Evolutionary conservation across 30 jellyfish, hydroid and myxozoan species (phyloP), one percentile per base, ranked within the genome.

Genomic region (Hydractinia echinata): DNA sequence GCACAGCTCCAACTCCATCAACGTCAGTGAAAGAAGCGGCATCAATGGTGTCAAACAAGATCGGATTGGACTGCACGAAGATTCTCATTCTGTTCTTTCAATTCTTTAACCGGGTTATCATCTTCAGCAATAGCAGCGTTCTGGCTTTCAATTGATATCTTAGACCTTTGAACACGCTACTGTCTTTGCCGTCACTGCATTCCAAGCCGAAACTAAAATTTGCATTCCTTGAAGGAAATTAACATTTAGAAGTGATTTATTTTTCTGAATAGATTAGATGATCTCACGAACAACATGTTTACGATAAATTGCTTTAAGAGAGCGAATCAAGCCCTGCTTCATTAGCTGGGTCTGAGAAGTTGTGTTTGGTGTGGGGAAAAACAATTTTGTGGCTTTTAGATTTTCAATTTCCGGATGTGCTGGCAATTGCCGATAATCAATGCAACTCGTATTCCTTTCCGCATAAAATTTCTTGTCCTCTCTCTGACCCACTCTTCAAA

Each of bases 331-430:
- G 7, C 94, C 84, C 53, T 77, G 89, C 48, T 86, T 86, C 95
- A 79, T 86, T 73, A 82, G 95, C 66, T 86, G 86, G 55, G 82
- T 86, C 61, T 55, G 76, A 10, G 87, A 67, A 10, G 95, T 79
- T 21, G 90, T 79, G 58, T 69, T 86, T 64, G 90, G 90, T 15
- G 85, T 89, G 49, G 81, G 87, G 77, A 72, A 71, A 54, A 86
- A 15, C 83, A 79, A 69, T 30, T 76, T 58, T 18, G 62, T 86
- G 49, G 73, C 84, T 61, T 86, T 81, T 68, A 80, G 86, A 62
- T 61, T 71, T 81, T 68, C 83, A 51, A 86, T 56, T 66, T 71
- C 60, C 13, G 86, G 87, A 69, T 70, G 87, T 9, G 90, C 83
- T 4, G 95, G 79, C 90, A 67, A 62, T 86, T 86, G 80, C 81